These are phyloP conservation scores for Alexandromys fortis DNA, from an alignment of 2,113 vertebrate species.

Conservation along the genomic window DNA sequence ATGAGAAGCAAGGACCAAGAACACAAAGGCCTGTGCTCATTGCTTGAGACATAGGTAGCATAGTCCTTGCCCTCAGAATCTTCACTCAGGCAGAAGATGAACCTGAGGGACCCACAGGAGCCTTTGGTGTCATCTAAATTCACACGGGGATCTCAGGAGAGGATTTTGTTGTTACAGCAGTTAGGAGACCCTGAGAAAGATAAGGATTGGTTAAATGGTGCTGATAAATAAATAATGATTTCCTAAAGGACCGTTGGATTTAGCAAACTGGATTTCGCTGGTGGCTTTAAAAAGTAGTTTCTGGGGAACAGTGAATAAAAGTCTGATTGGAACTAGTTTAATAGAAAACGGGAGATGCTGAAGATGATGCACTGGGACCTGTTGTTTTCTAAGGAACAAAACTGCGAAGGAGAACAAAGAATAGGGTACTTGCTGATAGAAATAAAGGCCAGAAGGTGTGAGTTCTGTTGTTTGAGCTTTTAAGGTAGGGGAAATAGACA, in stretches of 20 bases:
- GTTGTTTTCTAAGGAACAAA: too few relatives aligned
- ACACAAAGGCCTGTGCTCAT: neutral
- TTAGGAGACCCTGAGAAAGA: neutral
- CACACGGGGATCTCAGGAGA: neutral
- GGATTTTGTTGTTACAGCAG: neutral
- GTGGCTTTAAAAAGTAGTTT: neutral
- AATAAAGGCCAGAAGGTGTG: neutral
- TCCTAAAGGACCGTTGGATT: too few relatives aligned
- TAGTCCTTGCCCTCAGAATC: neutral
- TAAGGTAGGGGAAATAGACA: neutral
- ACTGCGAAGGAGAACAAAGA: neutral
- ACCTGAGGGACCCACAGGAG: neutral
- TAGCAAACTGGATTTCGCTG: neutral
- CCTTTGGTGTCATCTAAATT: neutral
- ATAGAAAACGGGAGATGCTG: neutral
- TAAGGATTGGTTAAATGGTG: neutral
- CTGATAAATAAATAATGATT: neutral
- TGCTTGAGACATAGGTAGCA: neutral
- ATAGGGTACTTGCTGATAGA: neutral
- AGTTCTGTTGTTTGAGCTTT: neutral
- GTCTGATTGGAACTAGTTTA: neutral
- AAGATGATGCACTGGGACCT: neutral
- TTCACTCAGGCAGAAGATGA: neutral
- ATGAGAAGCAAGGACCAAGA: neutral
- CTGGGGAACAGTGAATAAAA: neutral